Evolutionary conservation across 2,797 vertebrate species (phyloP), one percentile per base, ranked within the genome.

Genomic region (Momotus momota): DNA sequence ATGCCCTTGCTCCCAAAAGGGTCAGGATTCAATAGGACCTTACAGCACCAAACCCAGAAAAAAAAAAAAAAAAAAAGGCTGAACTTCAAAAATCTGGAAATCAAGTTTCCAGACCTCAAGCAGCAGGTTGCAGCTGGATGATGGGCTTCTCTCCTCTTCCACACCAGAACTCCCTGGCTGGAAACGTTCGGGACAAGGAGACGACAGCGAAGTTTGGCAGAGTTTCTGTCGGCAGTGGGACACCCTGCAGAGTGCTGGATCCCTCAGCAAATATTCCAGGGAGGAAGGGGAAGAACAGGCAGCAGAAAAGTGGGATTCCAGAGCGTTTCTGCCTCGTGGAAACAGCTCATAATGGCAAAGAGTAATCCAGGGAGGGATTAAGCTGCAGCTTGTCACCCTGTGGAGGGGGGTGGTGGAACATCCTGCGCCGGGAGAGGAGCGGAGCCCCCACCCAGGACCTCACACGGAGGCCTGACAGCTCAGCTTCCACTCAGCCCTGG

Each of bases 151-250:
- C 7, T 35, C 45, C 80, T 86, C 73, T 40, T 5, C 38, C 94
- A 20, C 2, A 19, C 29, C 1, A 0, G 40, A 16, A 40, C 25
- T 88, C 52, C 7, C n/a, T 0, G 7, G 52, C 1, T 2, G 19
- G 51, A 31, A 49, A 57, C 19, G 2, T 3, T 5, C 17, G 10
- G 52, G 66, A 51, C 38, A 10, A 46, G 25, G 67, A 60, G 70
- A 41, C 61, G 25, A 18, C 19, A n/a, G 12, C 7, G 7, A 35
- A 72, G 79, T 15, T 21, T 46, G 88, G 90, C 19, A 29, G 22
- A 0, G 5, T 3, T 43, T 20, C 57, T 54, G 70, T 60, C 14
- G 74, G 60, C n/a, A 64, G 35, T 1, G 0, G 69, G 35, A 65
- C n/a, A 27, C 31, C 43, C 15, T 4, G 0, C 55, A n/a, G 54